phyloP scores from a whole-genome alignment of 2,888 invertebrate genomes.

The Agonopterix subpropinquella region DNA sequence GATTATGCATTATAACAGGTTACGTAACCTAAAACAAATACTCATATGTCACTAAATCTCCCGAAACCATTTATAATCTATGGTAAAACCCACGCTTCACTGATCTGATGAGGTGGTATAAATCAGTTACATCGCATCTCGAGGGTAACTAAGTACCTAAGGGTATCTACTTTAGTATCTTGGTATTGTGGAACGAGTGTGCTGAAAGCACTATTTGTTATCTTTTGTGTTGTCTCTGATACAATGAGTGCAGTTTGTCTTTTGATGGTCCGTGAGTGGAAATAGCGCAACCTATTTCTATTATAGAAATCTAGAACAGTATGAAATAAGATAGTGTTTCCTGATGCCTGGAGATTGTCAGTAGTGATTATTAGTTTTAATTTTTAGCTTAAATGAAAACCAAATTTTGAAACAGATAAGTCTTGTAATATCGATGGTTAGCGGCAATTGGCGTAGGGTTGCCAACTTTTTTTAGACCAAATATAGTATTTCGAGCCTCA shows the following conservation, averaged over 20 bases:
- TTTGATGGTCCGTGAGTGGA: constrained; percentile 1
- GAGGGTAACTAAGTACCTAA: constrained; percentile 4
- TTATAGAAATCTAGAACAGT: too few relatives aligned
- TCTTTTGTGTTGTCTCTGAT: constrained; percentile 25
- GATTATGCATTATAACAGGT: too few relatives aligned
- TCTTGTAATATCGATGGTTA: too few relatives aligned
- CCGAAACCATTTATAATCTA: not conserved
- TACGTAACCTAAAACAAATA: too few relatives aligned
- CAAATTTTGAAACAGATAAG: too few relatives aligned
- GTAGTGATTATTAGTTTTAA: too few relatives aligned
- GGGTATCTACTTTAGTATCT: not conserved
- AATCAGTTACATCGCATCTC: constrained; percentile 16
- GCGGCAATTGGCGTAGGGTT: too few relatives aligned
- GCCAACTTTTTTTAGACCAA: too few relatives aligned
- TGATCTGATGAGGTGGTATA: constrained; percentile 24
- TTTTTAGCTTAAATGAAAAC: too few relatives aligned
- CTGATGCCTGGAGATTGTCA: too few relatives aligned
- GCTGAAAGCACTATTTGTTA: constrained; percentile 48
- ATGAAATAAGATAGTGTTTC: too few relatives aligned
- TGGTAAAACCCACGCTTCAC: constrained; percentile 17
- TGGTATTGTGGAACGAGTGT: constrained; percentile 10
- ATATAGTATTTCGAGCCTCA: too few relatives aligned
- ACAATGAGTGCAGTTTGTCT: constrained; percentile 15
- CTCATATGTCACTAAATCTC: not conserved
- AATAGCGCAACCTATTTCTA: not conserved